phyloP scores from a whole-genome alignment of 2,113 vertebrate species.

The Falco punctatus region DNA sequence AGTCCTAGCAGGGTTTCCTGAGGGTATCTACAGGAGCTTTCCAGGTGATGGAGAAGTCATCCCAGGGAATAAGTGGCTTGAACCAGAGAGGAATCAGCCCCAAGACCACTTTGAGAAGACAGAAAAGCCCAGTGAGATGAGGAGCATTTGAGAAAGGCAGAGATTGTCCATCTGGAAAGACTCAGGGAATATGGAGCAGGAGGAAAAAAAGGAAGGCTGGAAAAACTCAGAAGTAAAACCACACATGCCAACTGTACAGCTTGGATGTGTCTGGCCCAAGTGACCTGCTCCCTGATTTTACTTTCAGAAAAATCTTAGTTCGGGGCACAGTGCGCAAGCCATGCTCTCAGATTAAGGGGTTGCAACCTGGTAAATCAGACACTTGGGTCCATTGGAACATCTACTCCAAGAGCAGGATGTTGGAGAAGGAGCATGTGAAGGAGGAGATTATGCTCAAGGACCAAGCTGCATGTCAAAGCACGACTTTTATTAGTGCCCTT shows the following conservation, averaged over 20 bases:
- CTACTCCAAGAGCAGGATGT: background rate
- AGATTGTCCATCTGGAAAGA: background rate
- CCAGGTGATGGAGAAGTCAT: no score
- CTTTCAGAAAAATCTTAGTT: background rate
- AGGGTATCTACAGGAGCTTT: background rate
- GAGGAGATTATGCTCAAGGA: no score
- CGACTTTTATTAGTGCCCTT: background rate
- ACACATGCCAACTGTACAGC: background rate
- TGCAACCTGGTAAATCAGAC: background rate
- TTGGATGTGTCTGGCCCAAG: background rate
- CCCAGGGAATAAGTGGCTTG: background rate
- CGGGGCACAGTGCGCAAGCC: no score
- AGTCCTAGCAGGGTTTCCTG: background rate
- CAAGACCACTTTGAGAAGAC: background rate
- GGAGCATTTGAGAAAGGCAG: background rate
- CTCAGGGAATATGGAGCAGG: background rate
- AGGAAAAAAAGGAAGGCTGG: background rate
- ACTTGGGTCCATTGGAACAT: no score
- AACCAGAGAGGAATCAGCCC: background rate
- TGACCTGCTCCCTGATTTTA: no score
- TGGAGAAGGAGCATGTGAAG: background rate
- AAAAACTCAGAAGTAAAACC: background rate
- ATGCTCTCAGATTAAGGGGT: no score
- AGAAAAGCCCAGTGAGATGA: background rate
- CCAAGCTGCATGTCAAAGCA: rapidly evolving